Evolutionary conservation across 2,888 invertebrate genomes (phyloP), one percentile per base, ranked within the genome.

Genomic region (Cosmopolites sordidus): DNA sequence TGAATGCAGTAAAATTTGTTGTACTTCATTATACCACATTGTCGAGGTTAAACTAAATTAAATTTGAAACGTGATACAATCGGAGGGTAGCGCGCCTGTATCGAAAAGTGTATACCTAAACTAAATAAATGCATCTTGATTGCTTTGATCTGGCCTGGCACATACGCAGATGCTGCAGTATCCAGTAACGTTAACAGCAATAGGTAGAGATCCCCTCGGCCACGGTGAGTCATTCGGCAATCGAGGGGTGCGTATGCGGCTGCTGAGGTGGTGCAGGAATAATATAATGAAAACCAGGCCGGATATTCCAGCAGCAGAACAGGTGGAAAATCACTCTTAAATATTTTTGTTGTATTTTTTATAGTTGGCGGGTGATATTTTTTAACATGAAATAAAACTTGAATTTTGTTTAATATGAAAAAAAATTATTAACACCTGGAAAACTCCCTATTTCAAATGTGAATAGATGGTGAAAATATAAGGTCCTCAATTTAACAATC

Each of bases 111-210:
- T 62, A 64, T 61, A 22, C 22, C 22, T 22, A 65, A 69, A 67
- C 69, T 67, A 69, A 73, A 73, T 73, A 73, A 73, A 72, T 73
- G 73, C 71, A 70, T 71, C 71, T 72, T 73, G 73, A 73, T 73
- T 73, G 67, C 73, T 73, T 73, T 73, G 73, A 72, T 72, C 73
- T 69, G 64, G 60, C 64, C 66, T 65, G 69, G 70, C 68, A 64
- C 66, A 64, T 61, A 67, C 69, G 68, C 72, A 73, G 72, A 72
- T 72, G 72, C 72, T 71, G 69, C 66, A 66, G 71, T 69, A 73
- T 72, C 72, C 72, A 71, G 71, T 72, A 70, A 72, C 73, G 64
- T 65, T 70, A 65, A 68, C 66, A 64, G 65, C 65, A 65, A 67
- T 65, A 66, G 66, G 66, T 66, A 66, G 59, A 60, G 62, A 62